These are phyloP conservation scores for Platanista minor DNA, from an alignment of 2,113 vertebrate species.

Conservation along the genomic window DNA sequence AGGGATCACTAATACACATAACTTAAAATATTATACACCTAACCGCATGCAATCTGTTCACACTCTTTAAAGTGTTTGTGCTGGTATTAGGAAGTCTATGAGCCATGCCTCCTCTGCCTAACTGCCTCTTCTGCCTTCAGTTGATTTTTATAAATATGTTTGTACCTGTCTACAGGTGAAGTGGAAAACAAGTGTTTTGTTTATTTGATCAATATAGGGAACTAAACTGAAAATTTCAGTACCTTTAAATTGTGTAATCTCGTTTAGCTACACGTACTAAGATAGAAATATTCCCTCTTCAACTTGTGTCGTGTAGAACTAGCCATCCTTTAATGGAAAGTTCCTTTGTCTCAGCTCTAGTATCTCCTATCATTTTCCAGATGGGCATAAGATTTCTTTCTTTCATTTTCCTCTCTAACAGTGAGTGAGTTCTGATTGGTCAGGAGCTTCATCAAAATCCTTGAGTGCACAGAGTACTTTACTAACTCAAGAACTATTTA, in stretches of 20 bases:
- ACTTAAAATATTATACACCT: background rate
- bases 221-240: background rate
- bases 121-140: background rate
- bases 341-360: conserved; percentile 58
- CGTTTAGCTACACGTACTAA: conserved; percentile 46
- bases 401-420: conserved; percentile 62
- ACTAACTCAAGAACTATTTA: conserved; percentile 54
- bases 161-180: background rate
- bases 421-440: conserved; percentile 60
- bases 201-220: background rate
- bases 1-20: background rate
- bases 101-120: background rate
- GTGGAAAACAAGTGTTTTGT: background rate
- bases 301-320: conserved; percentile 4
- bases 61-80: background rate
- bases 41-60: background rate
- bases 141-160: background rate
- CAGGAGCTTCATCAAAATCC: conserved; percentile 30
- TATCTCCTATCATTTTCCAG: conserved; percentile 66
- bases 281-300: conserved; percentile 63
- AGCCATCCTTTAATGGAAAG: conserved; percentile 46
- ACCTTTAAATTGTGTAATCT: background rate
- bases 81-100: background rate
- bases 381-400: conserved; percentile 62
- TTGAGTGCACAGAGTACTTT: conserved; percentile 26